Evolutionary conservation across 1,140 invertebrate species (phyloP).

Genomic region (Drosophila trapezifrons): DNA sequence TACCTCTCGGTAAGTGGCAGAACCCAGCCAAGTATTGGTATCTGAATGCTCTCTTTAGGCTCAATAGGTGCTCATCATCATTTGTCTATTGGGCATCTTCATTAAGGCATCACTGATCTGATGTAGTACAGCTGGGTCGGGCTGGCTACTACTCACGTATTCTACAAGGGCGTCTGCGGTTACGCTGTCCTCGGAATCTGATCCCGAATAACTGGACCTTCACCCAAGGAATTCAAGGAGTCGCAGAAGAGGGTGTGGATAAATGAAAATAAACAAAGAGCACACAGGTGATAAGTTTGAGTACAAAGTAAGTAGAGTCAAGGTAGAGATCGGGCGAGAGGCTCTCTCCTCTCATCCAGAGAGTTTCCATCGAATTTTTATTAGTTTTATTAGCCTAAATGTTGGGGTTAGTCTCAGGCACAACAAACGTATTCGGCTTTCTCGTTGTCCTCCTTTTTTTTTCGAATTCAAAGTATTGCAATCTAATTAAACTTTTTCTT

Average conservation of each 20-base stretch:
- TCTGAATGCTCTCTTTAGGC: background rate
- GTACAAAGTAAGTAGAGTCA: constrained; percentile 12
- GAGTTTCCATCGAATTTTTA: constrained; percentile 19
- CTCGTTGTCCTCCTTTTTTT: constrained; percentile 1
- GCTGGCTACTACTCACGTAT: constrained; percentile 22
- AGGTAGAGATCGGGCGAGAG: background rate
- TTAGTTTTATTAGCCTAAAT: constrained; percentile 26
- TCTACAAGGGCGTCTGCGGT: constrained; percentile 41
- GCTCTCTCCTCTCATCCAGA: background rate
- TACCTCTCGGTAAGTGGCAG: constrained; percentile 66
- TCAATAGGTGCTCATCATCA: background rate
- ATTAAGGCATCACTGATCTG: constrained; percentile 48
- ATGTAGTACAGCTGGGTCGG: constrained; percentile 53
- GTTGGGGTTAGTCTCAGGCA: constrained; percentile 31
- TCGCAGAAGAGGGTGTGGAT: constrained; percentile 40
- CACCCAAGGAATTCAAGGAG: constrained; percentile 54
- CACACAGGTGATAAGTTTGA: constrained; percentile 40
- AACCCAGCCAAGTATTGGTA: constrained; percentile 13
- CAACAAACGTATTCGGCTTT: constrained; percentile 17
- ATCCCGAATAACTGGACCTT: constrained; percentile 58
- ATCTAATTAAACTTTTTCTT: constrained; percentile 62
- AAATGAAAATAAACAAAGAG: constrained; percentile 76
- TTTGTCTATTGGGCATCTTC: constrained; percentile 12
- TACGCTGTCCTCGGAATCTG: constrained; percentile 67
- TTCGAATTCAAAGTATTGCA: constrained; percentile 78